These are phyloP conservation scores for Asarcornis scutulata DNA, from an alignment of 2,113 vertebrate species.

Conservation along the genomic window DNA sequence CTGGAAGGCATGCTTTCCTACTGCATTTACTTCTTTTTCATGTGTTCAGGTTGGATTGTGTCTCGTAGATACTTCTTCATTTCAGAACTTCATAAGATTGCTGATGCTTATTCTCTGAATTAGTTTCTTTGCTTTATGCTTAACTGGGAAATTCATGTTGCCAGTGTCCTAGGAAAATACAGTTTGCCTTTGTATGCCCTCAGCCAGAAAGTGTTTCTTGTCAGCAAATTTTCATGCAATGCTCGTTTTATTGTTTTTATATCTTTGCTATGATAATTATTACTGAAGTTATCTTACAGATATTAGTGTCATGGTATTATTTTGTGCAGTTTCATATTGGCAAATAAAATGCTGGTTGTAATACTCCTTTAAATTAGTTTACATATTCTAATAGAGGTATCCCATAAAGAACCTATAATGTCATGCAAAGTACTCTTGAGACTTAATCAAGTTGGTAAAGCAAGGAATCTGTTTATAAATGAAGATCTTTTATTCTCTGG, in stretches of 20 bases:
- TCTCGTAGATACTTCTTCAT: not conserved
- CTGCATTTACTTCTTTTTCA: not conserved
- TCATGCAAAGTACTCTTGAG: not conserved
- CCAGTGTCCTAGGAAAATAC: not conserved
- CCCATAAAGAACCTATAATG: not conserved
- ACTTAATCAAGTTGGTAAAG: conserved; percentile 13
- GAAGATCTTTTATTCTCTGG: not conserved
- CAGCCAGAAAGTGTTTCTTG: not conserved
- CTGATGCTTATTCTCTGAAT: not conserved
- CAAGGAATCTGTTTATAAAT: conserved; percentile 11
- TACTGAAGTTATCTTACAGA: not conserved
- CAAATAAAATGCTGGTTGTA: conserved; percentile 20
- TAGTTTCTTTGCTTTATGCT: not conserved
- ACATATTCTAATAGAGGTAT: not conserved
- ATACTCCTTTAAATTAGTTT: conserved; percentile 37
- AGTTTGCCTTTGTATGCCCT: not conserved
- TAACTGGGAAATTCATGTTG: not conserved
- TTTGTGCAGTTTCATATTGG: not conserved
- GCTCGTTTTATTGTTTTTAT: conserved; percentile 8
- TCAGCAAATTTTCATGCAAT: not conserved
- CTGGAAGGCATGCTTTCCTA: not conserved
- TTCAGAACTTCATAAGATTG: not conserved
- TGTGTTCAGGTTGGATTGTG: not conserved
- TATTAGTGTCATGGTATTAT: conserved; percentile 9
- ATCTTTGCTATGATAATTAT: not conserved